phyloP scores from a whole-genome alignment of 2,888 invertebrate genomes.

The Lepas anatifera region DNA sequence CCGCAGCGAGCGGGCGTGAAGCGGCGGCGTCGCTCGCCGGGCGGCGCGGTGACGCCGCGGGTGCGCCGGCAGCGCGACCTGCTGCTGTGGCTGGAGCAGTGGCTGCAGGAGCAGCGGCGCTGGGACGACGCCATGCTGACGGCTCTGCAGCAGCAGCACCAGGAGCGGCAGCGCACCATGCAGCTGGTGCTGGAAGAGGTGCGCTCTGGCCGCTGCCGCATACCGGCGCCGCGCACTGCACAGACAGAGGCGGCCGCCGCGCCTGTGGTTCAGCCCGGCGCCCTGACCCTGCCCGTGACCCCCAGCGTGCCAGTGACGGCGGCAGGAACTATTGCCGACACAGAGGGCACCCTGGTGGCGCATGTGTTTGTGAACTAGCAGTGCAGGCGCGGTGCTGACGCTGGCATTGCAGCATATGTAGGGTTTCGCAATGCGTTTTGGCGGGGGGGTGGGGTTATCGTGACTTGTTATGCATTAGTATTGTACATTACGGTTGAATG shows the following conservation, averaged over 20 bases:
- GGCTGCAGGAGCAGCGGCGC: slow-evolving; percentile 11
- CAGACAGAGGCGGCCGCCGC: not conserved
- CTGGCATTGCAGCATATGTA: not conserved
- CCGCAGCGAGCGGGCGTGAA: not conserved
- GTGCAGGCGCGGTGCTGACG: not conserved
- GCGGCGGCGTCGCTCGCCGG: not conserved
- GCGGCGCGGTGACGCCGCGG: not conserved
- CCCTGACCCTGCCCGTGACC: not conserved
- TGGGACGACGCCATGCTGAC: not conserved
- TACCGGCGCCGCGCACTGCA: not conserved
- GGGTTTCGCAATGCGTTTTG: no score
- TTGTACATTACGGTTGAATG: no score
- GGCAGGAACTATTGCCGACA: no score
- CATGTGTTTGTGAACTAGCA: not conserved
- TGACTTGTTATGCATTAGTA: no score
- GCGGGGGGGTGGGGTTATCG: no score
- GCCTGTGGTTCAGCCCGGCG: not conserved
- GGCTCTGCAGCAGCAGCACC: not conserved
- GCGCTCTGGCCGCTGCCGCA: not conserved
- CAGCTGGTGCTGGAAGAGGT: not conserved
- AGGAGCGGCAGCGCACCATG: slow-evolving; percentile 2
- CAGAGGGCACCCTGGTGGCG: not conserved
- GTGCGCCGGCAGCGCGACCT: not conserved
- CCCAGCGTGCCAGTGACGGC: not conserved
- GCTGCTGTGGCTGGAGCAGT: not conserved